These are phyloP conservation scores for Syrphus vitripennis DNA, from an alignment of 2,888 invertebrate species.

Conservation along the genomic window DNA sequence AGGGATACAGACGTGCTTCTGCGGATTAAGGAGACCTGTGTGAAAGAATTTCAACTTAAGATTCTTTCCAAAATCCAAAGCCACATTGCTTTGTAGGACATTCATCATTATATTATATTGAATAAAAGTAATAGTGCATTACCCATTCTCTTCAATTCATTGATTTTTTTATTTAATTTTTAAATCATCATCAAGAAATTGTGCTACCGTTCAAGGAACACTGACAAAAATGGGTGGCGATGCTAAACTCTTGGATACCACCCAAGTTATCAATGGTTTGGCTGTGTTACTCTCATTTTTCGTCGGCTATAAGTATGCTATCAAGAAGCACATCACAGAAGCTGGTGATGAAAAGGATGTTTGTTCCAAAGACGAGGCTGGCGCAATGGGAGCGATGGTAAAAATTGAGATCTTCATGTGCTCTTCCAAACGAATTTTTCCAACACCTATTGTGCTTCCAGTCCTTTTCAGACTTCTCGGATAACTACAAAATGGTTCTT, in stretches of 20 bases:
- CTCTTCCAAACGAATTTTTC: not conserved
- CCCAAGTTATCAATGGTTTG: slow-evolving; percentile 80
- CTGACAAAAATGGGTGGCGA: slow-evolving; percentile 63
- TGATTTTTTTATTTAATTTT: not conserved
- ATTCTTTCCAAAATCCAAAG: not conserved
- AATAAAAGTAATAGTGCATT: not conserved
- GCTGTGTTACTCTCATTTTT: slow-evolving; percentile 80
- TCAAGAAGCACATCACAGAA: slow-evolving; percentile 74
- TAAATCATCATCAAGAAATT: not conserved
- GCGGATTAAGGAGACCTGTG: not conserved
- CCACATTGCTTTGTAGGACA: not conserved
- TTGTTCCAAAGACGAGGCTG: slow-evolving; percentile 19
- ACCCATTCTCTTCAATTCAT: not conserved
- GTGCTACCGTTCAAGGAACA: not conserved
- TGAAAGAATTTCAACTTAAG: not conserved
- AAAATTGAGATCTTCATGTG: not conserved
- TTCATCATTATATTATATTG: not conserved
- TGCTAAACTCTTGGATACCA: slow-evolving; percentile 77
- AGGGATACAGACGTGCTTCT: not conserved
- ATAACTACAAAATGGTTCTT: slow-evolving; percentile 90
- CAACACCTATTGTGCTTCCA: slow-evolving; percentile 36
- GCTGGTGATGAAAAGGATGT: slow-evolving; percentile 71
- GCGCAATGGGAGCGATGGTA: slow-evolving; percentile 46
- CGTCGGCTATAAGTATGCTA: slow-evolving; percentile 80
- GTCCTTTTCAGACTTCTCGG: slow-evolving; percentile 77